A percentile compares a stretch with the other conserved stretches of the same genome.
These are phyloP conservation scores for Cydia fagiglandana DNA, from an alignment of 1,140 invertebrate genomes.

Conservation along the genomic window DNA sequence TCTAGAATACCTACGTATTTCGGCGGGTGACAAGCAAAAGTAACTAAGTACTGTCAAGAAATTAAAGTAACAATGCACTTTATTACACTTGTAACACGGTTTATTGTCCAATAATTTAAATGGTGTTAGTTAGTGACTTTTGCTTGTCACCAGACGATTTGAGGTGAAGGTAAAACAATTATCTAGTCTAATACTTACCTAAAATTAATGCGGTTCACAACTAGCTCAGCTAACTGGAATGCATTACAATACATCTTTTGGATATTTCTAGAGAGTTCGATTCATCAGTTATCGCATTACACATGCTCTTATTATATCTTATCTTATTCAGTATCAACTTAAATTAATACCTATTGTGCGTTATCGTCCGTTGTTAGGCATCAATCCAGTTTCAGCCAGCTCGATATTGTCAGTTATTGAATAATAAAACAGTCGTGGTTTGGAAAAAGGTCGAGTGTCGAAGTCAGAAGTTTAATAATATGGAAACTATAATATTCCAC, in stretches of 20 bases:
- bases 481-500: neutral
- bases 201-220: too few relatives aligned
- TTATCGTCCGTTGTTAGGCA: slow-evolving; percentile 7
- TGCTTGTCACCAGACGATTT: too few relatives aligned
- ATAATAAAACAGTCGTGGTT: neutral
- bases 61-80: too few relatives aligned
- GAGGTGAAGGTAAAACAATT: neutral
- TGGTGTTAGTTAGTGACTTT: too few relatives aligned
- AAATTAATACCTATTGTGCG: neutral
- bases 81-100: too few relatives aligned
- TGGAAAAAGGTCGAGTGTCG: neutral
- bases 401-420: neutral
- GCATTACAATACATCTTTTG: neutral
- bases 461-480: neutral
- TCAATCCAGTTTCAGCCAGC: neutral
- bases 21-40: too few relatives aligned
- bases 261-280: neutral
- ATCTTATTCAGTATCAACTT: neutral
- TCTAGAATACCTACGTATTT: too few relatives aligned
- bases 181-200: neutral
- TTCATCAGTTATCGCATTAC: neutral
- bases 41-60: too few relatives aligned
- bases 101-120: too few relatives aligned
- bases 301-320: neutral
- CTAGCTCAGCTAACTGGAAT: too few relatives aligned